Conservation (phyloP, 2,888 invertebrate species). For the Agrotis exclamationis region DNA sequence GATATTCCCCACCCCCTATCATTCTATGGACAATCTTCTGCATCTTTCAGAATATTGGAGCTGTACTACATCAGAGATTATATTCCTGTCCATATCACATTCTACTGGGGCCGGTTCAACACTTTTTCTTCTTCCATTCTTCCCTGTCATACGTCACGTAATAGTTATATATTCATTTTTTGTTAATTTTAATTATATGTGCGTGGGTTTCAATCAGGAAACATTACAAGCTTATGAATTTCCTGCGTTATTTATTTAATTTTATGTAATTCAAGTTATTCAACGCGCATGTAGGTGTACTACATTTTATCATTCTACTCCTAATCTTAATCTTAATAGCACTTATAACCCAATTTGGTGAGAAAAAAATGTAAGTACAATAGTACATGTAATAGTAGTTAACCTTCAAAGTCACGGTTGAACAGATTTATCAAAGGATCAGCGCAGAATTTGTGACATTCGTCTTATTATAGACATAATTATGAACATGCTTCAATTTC, state of each 20-base stretch:
- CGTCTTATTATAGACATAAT: conserved; percentile 7
- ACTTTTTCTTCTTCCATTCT: no score
- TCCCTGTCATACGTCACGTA: no score
- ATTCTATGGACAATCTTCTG: no score
- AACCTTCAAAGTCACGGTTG: conserved; percentile 36
- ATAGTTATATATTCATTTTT: neutral
- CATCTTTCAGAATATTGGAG: no score
- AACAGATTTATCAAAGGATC: conserved; percentile 31
- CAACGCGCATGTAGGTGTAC: conserved; percentile 34
- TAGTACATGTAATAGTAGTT: conserved; percentile 14
- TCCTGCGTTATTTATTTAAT: conserved; percentile 15
- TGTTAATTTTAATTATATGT: neutral
- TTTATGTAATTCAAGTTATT: neutral
- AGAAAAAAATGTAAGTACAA: conserved; percentile 21
- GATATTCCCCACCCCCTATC: no score
- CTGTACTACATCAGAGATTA: no score
- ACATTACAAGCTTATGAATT: neutral
- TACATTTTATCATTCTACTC: conserved; percentile 15
- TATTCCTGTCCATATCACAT: no score
- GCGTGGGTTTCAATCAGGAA: conserved; percentile 25
- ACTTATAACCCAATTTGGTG: conserved; percentile 27
- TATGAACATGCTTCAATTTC: neutral
- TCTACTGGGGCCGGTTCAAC: no score
- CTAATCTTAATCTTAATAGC: conserved; percentile 39
- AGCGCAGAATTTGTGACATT: conserved; percentile 9